Conservation (phyloP, 37 sponge, comb jelly and placozoan genomes). For the Agelas oroides region DNA sequence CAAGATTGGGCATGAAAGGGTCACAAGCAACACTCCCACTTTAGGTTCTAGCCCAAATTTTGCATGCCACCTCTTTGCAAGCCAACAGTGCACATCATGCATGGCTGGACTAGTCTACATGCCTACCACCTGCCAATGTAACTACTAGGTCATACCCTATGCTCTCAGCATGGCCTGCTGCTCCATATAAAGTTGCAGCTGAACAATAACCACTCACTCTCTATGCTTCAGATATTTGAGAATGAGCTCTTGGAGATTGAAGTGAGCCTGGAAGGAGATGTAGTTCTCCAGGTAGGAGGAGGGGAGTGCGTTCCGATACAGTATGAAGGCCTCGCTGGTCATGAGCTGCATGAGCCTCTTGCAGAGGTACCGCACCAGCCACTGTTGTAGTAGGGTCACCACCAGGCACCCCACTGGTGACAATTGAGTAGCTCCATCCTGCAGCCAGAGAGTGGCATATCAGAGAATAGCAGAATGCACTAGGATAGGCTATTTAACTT, state of each 20-base stretch:
- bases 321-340: slow-evolving; percentile 77
- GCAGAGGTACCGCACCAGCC: slow-evolving; percentile 64
- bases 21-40: too few relatives aligned
- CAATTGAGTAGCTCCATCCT: slow-evolving; percentile 9
- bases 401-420: slow-evolving; percentile 63
- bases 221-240: slow-evolving; percentile 27
- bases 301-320: slow-evolving; percentile 64
- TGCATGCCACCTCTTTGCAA: too few relatives aligned
- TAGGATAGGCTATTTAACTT: too few relatives aligned
- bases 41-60: too few relatives aligned
- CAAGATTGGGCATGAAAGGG: too few relatives aligned
- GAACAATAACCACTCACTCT: slow-evolving; percentile 26
- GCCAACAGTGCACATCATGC: too few relatives aligned
- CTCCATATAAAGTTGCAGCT: too few relatives aligned
- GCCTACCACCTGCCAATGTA: too few relatives aligned
- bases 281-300: slow-evolving; percentile 69
- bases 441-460: background rate
- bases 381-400: slow-evolving; percentile 56
- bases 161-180: too few relatives aligned
- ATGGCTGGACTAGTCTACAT: too few relatives aligned
- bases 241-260: slow-evolving; percentile 75
- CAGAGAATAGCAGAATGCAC: too few relatives aligned
- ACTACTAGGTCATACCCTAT: too few relatives aligned
- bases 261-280: slow-evolving; percentile 84
- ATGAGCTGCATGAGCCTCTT: slow-evolving; percentile 79